Conservation (phyloP, 1,140 invertebrate species). For the Cheumatopsyche charites region DNA sequence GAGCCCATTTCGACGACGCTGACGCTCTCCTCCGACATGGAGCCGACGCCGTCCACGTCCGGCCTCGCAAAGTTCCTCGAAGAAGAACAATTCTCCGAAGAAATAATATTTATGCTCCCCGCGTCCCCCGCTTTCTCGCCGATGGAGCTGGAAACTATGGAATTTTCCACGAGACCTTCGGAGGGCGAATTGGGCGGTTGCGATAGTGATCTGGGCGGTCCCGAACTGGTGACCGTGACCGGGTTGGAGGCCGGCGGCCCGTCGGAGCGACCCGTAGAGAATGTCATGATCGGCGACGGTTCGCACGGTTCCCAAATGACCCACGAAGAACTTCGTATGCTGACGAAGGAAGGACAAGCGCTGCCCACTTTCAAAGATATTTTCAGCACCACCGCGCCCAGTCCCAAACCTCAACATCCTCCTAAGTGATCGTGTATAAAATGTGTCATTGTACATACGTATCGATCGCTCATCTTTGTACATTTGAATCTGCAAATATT, state of each 20-base stretch:
- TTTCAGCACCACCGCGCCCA: constrained; percentile 58
- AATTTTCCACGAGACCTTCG: constrained; percentile 1
- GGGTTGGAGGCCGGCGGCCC: constrained; percentile 52
- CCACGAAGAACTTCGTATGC: constrained; percentile 40
- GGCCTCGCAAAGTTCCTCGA: constrained; percentile 5
- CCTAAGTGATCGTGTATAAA: constrained; percentile 44
- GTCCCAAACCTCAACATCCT: constrained; percentile 58
- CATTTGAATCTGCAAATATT: too few species aligned
- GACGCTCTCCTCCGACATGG: background rate
- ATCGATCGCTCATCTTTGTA: too few species aligned
- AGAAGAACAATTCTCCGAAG: background rate
- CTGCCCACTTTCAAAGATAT: constrained; percentile 59
- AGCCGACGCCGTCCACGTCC: constrained; percentile 11
- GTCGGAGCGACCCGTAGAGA: constrained; percentile 46
- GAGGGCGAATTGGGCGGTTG: constrained; percentile 55
- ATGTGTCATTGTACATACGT: background rate
- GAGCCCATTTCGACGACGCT: constrained; percentile 16
- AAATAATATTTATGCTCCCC: constrained; percentile 31
- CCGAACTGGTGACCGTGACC: constrained; percentile 53
- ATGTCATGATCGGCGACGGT: constrained; percentile 50
- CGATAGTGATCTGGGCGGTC: constrained; percentile 46
- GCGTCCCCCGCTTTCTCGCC: constrained; percentile 26
- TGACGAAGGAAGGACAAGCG: constrained; percentile 35
- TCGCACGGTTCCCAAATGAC: constrained; percentile 28
- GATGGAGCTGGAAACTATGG: constrained; percentile 13